Percentiles rank a stretch among this genome's conserved stretches.
These are phyloP conservation scores for Clarias batrachus DNA, from an alignment of 2,113 vertebrate genomes.

Conservation along the genomic window DNA sequence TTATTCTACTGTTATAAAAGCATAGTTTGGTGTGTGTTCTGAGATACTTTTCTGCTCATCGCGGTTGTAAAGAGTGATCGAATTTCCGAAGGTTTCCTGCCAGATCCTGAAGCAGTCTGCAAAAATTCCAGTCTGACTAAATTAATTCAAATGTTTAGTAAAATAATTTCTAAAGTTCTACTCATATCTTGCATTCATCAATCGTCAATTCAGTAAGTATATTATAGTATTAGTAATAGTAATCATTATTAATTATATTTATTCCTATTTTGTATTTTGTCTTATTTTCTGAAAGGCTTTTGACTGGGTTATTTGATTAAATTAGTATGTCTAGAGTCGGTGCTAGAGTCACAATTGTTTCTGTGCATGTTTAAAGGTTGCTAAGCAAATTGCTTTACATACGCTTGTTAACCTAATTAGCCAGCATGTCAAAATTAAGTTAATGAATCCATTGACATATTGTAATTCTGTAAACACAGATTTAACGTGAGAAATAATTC, in stretches of 20 bases:
- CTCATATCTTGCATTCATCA: background rate
- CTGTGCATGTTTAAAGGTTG: background rate
- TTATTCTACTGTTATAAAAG: background rate
- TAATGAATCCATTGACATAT: background rate
- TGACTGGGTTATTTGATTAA: background rate
- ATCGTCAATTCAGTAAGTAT: background rate
- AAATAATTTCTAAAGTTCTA: too few relatives aligned
- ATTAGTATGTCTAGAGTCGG: background rate
- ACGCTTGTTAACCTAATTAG: background rate
- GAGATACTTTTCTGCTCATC: background rate
- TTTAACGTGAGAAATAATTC: background rate
- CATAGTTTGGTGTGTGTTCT: background rate
- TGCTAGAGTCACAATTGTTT: background rate
- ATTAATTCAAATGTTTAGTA: too few relatives aligned
- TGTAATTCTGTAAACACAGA: background rate
- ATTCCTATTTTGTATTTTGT: background rate
- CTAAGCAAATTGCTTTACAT: background rate
- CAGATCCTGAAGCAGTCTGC: background rate
- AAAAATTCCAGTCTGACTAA: too few relatives aligned
- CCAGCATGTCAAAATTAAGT: background rate
- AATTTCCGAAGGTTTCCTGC: background rate
- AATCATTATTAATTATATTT: background rate
- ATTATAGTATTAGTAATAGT: background rate
- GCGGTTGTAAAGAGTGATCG: background rate
- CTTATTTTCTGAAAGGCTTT: background rate